Evolutionary conservation across 2,888 invertebrate species (phyloP).

Genomic region (Xylota sylvarum): DNA sequence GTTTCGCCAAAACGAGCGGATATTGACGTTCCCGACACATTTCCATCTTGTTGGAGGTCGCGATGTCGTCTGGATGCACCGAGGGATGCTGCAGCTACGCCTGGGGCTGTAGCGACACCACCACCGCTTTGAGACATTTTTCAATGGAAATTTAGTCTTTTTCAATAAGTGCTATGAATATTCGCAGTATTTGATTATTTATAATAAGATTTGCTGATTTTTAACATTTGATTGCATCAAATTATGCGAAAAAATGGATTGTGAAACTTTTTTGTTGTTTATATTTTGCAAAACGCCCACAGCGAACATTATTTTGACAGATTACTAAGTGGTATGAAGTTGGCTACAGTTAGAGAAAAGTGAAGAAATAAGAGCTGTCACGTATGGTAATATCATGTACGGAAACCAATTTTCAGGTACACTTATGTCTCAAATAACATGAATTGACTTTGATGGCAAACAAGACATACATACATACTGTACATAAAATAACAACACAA

Average conservation of each 20-base stretch:
- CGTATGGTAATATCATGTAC: not conserved
- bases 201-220: not conserved
- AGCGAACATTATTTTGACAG: conserved; percentile 63
- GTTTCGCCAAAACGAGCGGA: conserved; percentile 83
- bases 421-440: not conserved
- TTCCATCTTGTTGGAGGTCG: conserved; percentile 77
- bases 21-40: conserved; percentile 78
- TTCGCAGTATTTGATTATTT: not conserved
- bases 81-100: conserved; percentile 78
- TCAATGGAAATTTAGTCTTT: not conserved
- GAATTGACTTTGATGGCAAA: too few relatives aligned
- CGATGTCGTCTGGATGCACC: conserved; percentile 79
- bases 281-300: conserved; percentile 75
- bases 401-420: not conserved
- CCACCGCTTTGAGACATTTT: conserved; percentile 79
- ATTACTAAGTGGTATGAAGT: conserved; percentile 25
- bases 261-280: conserved; percentile 69
- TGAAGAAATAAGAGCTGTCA: conserved; percentile 14
- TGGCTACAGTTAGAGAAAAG: not conserved
- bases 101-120: conserved; percentile 73
- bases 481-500: too few relatives aligned
- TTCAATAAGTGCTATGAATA: not conserved
- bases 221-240: conserved; percentile 17
- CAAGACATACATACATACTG: too few relatives aligned
- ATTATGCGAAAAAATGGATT: conserved; percentile 10